Base-by-base conservation (phyloP, 2,888 invertebrate species). In the Noctua comes region DNA sequence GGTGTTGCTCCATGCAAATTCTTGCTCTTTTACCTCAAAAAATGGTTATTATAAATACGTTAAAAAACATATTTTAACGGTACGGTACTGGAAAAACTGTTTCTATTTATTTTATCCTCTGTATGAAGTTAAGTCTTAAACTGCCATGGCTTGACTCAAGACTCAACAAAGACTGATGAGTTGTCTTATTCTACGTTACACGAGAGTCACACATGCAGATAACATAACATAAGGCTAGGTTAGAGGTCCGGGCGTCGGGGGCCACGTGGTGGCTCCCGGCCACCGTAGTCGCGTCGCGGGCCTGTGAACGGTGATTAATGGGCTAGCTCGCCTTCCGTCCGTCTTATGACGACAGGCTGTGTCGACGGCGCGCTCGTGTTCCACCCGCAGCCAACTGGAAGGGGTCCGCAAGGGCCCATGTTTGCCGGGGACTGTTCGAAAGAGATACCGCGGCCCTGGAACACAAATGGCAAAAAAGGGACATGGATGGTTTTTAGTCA, bases 1-100 rank as follows among this genome's bases (percentile, higher is more conserved):
- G 69, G 2, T 80, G 75, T 82, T 65, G 46, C 27, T 69, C 8
- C 48, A 82, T 74, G 54, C n/a, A 80, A 75, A 80, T 82, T 43
- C 57, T 31, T 78, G 46, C 51, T 62, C 11, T 73, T 51, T 77
- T 57, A 18, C 65, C 40, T n/a, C 3, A 68, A 62, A 76, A 68
- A 64, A 43, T n/a, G 27, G 16, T 40, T 40, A 68, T 62, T 46
- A 46, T 6, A 62, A 66, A 81, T 40, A 74, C n/a, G 43, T 66
- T 43, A 5, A 16, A n/a, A 66, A 40, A 64, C 10, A 64, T 65
- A 40, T 40, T 65, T 36, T 64, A 64, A 24, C 36, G 3, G 31
- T 27, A 18, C 1, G 13, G 16, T 48, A 75, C 13, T 31, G 43
- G 7, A 46, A 7, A 54, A 65, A 54, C 10, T 59, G 8, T 48